These are phyloP conservation scores for Hemaris fuciformis DNA, from an alignment of 2,888 invertebrate genomes.

Conservation along the genomic window DNA sequence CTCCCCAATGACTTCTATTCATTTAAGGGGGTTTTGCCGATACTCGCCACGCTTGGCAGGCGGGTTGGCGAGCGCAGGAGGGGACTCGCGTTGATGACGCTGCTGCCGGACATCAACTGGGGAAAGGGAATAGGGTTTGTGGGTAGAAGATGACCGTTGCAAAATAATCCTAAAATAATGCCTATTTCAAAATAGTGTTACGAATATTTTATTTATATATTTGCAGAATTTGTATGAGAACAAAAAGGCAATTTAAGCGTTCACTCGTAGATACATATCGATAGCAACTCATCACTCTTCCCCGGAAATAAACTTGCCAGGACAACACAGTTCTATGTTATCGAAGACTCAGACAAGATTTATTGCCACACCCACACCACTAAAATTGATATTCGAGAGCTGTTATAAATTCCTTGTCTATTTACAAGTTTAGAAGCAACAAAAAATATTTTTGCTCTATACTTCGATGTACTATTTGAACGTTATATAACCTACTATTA, in stretches of 20 bases:
- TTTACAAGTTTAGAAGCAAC: background rate
- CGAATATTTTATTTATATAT: background rate
- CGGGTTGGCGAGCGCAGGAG: too few relatives aligned
- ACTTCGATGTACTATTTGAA: too few relatives aligned
- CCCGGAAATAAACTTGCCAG: conserved; percentile 47
- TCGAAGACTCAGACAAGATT: conserved; percentile 46
- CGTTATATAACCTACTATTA: too few relatives aligned
- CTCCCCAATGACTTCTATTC: too few relatives aligned
- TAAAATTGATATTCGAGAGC: conserved; percentile 40
- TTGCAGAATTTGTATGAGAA: background rate
- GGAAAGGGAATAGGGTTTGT: too few relatives aligned
- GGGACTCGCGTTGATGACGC: too few relatives aligned
- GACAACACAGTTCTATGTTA: conserved; percentile 43
- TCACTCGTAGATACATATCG: conserved; percentile 41
- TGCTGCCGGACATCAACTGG: too few relatives aligned
- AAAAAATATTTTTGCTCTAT: background rate
- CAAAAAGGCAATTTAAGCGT: conserved; percentile 26
- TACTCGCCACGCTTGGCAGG: too few relatives aligned
- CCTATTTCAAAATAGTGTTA: background rate
- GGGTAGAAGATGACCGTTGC: too few relatives aligned
- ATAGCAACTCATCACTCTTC: conserved; percentile 39
- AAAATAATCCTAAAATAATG: too few relatives aligned
- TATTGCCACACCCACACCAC: conserved; percentile 37
- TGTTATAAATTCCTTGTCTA: conserved; percentile 13
- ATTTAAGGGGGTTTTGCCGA: too few relatives aligned